A percentile compares a stretch with the other conserved stretches of the same genome.
phyloP scores from a whole-genome alignment of 2,113 vertebrate genomes.

The Gallinago paraguaiae region DNA sequence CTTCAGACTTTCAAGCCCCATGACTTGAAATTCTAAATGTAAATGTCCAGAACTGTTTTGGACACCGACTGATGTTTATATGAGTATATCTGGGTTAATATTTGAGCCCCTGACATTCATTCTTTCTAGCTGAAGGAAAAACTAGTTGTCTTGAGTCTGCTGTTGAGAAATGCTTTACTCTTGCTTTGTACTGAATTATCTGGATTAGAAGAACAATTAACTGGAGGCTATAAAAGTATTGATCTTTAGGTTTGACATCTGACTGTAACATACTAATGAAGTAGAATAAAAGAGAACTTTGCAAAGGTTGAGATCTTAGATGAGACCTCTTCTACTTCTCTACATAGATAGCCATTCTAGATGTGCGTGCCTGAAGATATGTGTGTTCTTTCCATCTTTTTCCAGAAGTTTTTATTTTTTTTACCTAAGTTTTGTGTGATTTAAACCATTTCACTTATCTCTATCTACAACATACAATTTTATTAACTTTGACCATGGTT shows the following conservation, averaged over 20 bases:
- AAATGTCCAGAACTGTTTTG: neutral
- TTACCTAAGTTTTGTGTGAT: neutral
- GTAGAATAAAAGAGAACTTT: neutral
- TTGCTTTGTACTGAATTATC: neutral
- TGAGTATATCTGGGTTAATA: neutral
- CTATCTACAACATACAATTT: neutral
- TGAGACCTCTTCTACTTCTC: neutral
- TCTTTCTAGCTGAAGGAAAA: neutral
- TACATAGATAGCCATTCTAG: neutral
- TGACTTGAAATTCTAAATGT: neutral
- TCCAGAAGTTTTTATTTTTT: neutral
- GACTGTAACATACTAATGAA: neutral
- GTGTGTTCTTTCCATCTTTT: neutral
- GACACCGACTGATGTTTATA: neutral
- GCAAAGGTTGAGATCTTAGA: neutral
- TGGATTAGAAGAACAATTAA: neutral
- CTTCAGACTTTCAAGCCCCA: neutral
- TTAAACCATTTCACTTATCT: neutral
- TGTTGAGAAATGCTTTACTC: neutral
- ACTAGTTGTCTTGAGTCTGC: neutral
- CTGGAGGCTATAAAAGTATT: neutral
- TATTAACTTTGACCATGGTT: neutral
- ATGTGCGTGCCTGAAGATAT: rapidly evolving
- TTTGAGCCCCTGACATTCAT: neutral
- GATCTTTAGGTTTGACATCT: neutral